Percentiles rank a stretch among this genome's conserved stretches.
phyloP scores from a whole-genome alignment of 64 coral and sea anemone genomes.

The Acropora tenuis region DNA sequence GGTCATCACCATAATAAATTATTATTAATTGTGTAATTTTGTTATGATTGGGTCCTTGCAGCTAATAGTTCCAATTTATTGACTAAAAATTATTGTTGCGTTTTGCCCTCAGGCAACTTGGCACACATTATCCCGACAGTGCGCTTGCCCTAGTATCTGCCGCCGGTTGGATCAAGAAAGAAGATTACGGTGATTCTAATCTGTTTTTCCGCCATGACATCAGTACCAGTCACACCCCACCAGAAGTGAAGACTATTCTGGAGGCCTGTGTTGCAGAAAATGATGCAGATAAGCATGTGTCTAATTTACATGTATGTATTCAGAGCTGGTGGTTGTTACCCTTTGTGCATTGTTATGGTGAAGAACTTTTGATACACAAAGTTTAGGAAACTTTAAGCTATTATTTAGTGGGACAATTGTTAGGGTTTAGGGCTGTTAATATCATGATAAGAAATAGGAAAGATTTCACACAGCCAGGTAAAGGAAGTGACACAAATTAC shows the following conservation, averaged over 20 bases:
- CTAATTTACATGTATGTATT: conserved; percentile 91
- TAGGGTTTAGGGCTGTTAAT: too few relatives aligned
- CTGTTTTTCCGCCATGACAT: conserved; percentile 94
- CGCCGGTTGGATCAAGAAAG: conserved; percentile 99
- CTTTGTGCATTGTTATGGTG: too few relatives aligned
- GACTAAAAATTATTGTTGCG: not conserved
- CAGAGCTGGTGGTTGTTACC: too few relatives aligned
- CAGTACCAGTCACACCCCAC: conserved; percentile 87
- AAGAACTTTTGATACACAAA: too few relatives aligned
- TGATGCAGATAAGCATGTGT: conserved; percentile 94
- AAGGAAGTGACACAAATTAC: too few relatives aligned
- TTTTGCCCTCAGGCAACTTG: conserved; percentile 71
- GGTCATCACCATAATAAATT: too few relatives aligned
- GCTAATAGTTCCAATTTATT: not conserved
- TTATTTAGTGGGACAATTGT: too few relatives aligned
- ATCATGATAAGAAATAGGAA: too few relatives aligned
- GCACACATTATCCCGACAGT: conserved; percentile 87
- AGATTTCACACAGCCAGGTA: too few relatives aligned
- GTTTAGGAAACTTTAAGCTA: not conserved
- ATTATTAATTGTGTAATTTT: too few relatives aligned
- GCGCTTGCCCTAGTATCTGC: conserved; percentile 87
- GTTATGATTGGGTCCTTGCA: too few relatives aligned
- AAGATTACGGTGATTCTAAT: conserved; percentile 97
- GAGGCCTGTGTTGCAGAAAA: conserved; percentile 94
- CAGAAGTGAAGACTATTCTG: conserved; percentile 75